A percentile compares a stretch with the other conserved stretches of the same genome.
These are phyloP conservation scores for Acipenser transmontanus DNA, from an alignment of 2,797 vertebrate species.

Conservation along the genomic window DNA sequence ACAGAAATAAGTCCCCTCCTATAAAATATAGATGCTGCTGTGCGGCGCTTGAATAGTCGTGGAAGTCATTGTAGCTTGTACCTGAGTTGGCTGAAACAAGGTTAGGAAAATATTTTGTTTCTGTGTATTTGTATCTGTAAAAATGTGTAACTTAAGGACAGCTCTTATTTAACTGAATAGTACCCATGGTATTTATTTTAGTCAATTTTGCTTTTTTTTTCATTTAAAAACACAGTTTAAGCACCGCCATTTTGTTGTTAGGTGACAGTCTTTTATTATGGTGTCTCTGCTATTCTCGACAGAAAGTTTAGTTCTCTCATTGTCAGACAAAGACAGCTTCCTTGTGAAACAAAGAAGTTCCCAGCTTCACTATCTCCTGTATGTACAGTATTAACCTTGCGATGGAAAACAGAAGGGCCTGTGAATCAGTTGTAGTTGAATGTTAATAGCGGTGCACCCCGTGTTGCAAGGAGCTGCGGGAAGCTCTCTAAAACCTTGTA, in stretches of 20 bases:
- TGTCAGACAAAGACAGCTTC: neutral
- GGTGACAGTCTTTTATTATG: neutral
- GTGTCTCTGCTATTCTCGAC: neutral
- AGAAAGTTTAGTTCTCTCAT: neutral
- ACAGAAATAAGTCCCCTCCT: too few species aligned
- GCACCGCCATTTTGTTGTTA: neutral
- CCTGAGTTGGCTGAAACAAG: too few species aligned
- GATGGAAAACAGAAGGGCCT: neutral
- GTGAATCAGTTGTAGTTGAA: neutral
- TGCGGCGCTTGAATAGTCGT: too few species aligned
- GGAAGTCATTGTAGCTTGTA: too few species aligned
- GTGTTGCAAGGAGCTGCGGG: neutral
- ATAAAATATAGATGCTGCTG: too few species aligned
- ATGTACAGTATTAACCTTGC: neutral
- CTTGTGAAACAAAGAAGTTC: neutral
- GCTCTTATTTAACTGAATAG: too few species aligned
- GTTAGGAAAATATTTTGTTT: too few species aligned
- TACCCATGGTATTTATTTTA: too few species aligned
- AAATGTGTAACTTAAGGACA: too few species aligned
- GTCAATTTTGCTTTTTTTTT: neutral
- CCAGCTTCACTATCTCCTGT: neutral
- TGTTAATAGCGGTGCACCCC: neutral
- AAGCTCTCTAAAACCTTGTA: neutral
- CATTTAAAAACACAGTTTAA: neutral
- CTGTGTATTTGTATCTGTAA: too few species aligned